phyloP scores from a whole-genome alignment of 2,797 vertebrate species.

The Hafferia zeledoni region DNA sequence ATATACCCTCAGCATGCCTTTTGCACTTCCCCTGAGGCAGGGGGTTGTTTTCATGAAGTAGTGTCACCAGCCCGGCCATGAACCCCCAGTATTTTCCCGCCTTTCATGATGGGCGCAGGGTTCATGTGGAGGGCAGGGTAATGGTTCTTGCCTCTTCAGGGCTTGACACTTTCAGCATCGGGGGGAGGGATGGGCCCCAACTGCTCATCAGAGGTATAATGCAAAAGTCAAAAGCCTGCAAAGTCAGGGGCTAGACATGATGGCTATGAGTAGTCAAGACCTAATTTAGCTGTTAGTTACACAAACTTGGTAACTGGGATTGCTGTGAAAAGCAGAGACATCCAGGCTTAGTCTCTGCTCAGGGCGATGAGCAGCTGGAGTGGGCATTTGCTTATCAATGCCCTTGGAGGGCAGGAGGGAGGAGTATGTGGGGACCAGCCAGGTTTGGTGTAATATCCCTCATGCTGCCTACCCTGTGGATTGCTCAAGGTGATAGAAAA shows the following conservation, averaged over 20 bases:
- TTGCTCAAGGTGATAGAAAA: background rate
- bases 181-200: no score
- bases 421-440: fast-evolving
- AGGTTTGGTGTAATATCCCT: background rate
- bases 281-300: background rate
- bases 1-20: no score
- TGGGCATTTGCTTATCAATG: background rate
- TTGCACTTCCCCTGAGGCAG: no score
- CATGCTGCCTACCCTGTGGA: background rate
- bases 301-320: background rate
- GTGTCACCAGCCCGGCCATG: no score
- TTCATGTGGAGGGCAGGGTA: no score
- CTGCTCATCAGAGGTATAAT: no score
- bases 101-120: no score
- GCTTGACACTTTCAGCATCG: no score
- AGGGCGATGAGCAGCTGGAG: background rate
- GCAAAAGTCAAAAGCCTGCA: no score
- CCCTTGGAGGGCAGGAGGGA: background rate
- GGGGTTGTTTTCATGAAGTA: no score
- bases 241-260: background rate
- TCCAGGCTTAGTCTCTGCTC: background rate
- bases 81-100: no score
- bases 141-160: no score
- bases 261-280: background rate
- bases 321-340: conserved; percentile 3